Base-by-base conservation (phyloP, 2,888 invertebrate species). In the Rhamphomyia laevipes region DNA sequence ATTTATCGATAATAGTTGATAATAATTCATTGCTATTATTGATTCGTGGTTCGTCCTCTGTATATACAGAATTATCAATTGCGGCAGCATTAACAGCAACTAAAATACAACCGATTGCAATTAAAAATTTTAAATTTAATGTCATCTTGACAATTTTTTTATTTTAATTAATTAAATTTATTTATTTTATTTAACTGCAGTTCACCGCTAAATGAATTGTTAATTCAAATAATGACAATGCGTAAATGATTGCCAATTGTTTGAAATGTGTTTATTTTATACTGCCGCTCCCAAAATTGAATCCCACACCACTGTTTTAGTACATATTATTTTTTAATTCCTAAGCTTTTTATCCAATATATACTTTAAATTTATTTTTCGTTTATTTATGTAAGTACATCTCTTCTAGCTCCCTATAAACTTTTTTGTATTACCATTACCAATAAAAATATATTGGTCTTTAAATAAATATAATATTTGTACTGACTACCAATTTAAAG, bases 1-100 rank as follows among this genome's bases (percentile, higher is more conserved):
- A 88, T 64, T 81, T 81, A 71, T 81, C 80, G 59, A 86, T 74
- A 60, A 83, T 81, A 63, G 79, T 76, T 51, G 81, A 76, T 58
- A 87, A 76, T 43, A 86, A 72, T 65, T 83, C 80, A 59, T 83
- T 82, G 66, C 83, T 80, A 55, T 76, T 76, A 59, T 72, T 66
- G 58, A 82, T 76, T 53, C 77, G 73, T 41, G 77, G 73, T 51
- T 75, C 73, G 38, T 73, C 71, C 50, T 74, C 72, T 42, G 46
- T 50, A 30, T 51, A 53, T 46, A 69, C 62, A 56, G 77, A 74
- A 68, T 78, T 78, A 53, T 66, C 67, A 62, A 66, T 63, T 53
- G 69, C 65, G 15, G 77, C 78, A 57, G 73, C 70, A 59, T 76
- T 73, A 58, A 75, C 71, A 63, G 73, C 73, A 55, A 76, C 63